These are phyloP conservation scores for Drosophila tsacasi DNA, from an alignment of 1,140 invertebrate species.

Conservation along the genomic window DNA sequence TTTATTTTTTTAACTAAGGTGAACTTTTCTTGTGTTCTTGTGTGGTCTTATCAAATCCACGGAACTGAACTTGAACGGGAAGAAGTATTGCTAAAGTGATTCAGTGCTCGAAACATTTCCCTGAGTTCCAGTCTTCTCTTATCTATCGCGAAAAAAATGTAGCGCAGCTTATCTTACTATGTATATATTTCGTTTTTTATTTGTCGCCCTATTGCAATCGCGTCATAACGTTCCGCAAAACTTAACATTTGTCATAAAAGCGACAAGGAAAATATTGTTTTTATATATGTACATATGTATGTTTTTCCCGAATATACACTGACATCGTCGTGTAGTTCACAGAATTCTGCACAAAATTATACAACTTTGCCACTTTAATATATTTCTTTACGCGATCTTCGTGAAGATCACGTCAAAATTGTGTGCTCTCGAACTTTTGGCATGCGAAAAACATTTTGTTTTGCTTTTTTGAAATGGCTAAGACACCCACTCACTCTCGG, in stretches of 20 bases:
- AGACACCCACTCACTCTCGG: constrained; percentile 47
- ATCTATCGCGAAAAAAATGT: constrained; percentile 50
- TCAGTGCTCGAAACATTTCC: constrained; percentile 39
- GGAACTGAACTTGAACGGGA: constrained; percentile 3
- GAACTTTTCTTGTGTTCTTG: neutral
- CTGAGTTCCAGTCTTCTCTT: constrained; percentile 31
- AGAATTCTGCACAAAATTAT: constrained; percentile 55
- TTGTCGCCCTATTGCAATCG: constrained; percentile 31
- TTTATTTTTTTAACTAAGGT: neutral
- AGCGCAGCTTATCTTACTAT: constrained; percentile 64
- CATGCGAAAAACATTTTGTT: constrained; percentile 45
- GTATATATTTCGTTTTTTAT: constrained; percentile 38
- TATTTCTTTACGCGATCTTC: constrained; percentile 51
- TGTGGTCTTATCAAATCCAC: constrained; percentile 1
- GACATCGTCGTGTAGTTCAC: constrained; percentile 40
- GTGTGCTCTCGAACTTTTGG: constrained; percentile 64
- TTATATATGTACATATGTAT: constrained; percentile 21
- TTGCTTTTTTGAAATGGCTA: constrained; percentile 44
- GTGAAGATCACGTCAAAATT: constrained; percentile 64
- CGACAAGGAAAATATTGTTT: constrained; percentile 32
- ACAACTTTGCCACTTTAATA: constrained; percentile 49
- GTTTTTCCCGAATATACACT: constrained; percentile 24
- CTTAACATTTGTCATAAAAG: constrained; percentile 60
- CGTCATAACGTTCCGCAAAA: constrained; percentile 62
- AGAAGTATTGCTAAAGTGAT: constrained; percentile 24